These are phyloP conservation scores for Hypomesus transpacificus DNA, from an alignment of 2,113 vertebrate species.

Conservation along the genomic window DNA sequence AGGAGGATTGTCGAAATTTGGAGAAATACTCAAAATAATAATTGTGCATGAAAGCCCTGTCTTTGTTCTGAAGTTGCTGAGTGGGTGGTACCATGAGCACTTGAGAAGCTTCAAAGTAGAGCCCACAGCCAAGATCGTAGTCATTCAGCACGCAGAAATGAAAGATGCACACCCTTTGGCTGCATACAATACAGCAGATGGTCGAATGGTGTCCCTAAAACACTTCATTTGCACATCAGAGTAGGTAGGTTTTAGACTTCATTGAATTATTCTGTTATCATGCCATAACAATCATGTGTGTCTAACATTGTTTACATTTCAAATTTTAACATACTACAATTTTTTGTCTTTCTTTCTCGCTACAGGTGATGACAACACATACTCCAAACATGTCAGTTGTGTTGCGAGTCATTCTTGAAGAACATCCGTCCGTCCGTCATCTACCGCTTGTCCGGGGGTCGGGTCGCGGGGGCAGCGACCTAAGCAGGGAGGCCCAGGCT, in stretches of 20 bases:
- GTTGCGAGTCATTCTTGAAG: conserved; percentile 27
- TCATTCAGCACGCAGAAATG: too few species aligned
- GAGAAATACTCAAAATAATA: conserved; percentile 37
- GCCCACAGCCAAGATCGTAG: conserved; percentile 14
- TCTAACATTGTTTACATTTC: neutral
- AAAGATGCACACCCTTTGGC: conserved; percentile 27
- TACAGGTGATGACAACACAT: conserved; percentile 5
- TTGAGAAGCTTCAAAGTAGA: conserved; percentile 33
- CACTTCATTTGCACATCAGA: conserved; percentile 20
- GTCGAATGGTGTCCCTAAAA: conserved; percentile 24
- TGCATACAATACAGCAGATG: conserved; percentile 26
- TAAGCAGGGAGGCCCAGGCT: too few species aligned
- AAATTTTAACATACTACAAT: neutral
- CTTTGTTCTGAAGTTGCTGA: conserved; percentile 31
- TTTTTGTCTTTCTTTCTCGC: neutral
- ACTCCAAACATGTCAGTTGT: conserved; percentile 24
- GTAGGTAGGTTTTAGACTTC: neutral
- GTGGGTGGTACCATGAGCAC: conserved; percentile 36
- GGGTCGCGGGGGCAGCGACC: too few species aligned
- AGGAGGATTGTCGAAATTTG: conserved; percentile 28
- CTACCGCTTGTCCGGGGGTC: too few species aligned
- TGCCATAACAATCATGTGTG: too few species aligned
- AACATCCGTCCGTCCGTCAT: too few species aligned
- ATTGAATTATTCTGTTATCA: neutral
- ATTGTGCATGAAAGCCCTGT: conserved; percentile 19